These are phyloP conservation scores for Orthosia gracilis DNA, from an alignment of 2,888 invertebrate genomes.

Conservation along the genomic window DNA sequence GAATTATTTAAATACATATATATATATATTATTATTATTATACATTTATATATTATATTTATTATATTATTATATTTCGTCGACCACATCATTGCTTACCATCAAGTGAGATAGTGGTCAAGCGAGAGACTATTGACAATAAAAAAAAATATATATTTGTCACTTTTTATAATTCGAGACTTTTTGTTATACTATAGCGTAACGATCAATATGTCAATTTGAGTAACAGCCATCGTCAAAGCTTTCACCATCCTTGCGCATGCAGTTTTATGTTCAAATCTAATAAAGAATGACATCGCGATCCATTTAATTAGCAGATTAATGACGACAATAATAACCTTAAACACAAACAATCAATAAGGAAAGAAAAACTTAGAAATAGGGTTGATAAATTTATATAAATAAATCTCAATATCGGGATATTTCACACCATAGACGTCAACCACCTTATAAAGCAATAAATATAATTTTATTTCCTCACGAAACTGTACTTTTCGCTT, in stretches of 20 bases:
- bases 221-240: too few species aligned
- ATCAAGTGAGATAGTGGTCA: too few species aligned
- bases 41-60: too few species aligned
- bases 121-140: too few species aligned
- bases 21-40: too few species aligned
- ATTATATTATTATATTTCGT: too few species aligned
- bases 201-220: neutral
- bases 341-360: constrained; percentile 1
- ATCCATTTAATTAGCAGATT: neutral
- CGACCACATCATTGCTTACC: too few species aligned
- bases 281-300: neutral
- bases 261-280: neutral
- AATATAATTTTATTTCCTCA: constrained; percentile 30
- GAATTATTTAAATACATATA: neutral
- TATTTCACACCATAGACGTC: constrained; percentile 7
- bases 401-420: constrained; percentile 3
- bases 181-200: neutral
- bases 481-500: constrained; percentile 1
- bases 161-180: neutral
- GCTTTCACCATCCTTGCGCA: too few species aligned
- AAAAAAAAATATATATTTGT: neutral
- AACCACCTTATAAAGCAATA: neutral
- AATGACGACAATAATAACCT: neutral
- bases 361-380: neutral
- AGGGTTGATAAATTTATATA: constrained; percentile 6